A percentile compares a stretch with the other conserved stretches of the same genome.
Evolutionary conservation across 2,888 invertebrate species (phyloP).

Genomic region (Subacronicta megacephala): DNA sequence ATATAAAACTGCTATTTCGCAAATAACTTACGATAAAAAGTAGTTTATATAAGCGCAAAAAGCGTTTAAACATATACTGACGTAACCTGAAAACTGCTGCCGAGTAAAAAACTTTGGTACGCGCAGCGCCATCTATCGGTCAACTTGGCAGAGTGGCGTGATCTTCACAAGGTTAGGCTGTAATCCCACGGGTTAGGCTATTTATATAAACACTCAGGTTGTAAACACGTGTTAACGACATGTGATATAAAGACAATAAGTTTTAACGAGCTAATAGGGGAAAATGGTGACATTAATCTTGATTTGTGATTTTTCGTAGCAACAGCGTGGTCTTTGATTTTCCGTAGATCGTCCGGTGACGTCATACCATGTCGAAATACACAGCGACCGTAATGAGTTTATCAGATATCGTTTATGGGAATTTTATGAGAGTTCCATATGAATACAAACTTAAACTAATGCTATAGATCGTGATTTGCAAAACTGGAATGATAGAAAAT

Average conservation of each 20-base stretch:
- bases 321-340: conserved; percentile 39
- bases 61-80: conserved; percentile 42
- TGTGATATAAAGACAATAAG: conserved; percentile 35
- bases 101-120: conserved; percentile 60
- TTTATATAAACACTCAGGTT: conserved; percentile 50
- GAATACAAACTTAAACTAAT: conserved; percentile 23
- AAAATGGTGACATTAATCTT: conserved; percentile 27
- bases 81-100: conserved; percentile 62
- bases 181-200: conserved; percentile 56
- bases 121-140: conserved; percentile 75
- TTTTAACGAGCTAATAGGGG: conserved; percentile 21
- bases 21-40: conserved; percentile 20
- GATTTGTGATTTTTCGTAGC: conserved; percentile 9
- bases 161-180: conserved; percentile 62
- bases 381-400: conserved; percentile 47
- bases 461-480: conserved; percentile 1
- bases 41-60: conserved; percentile 24
- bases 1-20: conserved; percentile 16
- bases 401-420: conserved; percentile 51
- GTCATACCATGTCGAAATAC: conserved; percentile 46
- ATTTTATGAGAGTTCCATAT: conserved; percentile 33
- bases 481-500: no score
- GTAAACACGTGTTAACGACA: conserved; percentile 32
- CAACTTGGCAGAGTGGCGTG: conserved; percentile 75
- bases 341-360: conserved; percentile 34